Conservation (phyloP, 2,113 vertebrate genomes). For the Myrmophylax atrothorax region DNA sequence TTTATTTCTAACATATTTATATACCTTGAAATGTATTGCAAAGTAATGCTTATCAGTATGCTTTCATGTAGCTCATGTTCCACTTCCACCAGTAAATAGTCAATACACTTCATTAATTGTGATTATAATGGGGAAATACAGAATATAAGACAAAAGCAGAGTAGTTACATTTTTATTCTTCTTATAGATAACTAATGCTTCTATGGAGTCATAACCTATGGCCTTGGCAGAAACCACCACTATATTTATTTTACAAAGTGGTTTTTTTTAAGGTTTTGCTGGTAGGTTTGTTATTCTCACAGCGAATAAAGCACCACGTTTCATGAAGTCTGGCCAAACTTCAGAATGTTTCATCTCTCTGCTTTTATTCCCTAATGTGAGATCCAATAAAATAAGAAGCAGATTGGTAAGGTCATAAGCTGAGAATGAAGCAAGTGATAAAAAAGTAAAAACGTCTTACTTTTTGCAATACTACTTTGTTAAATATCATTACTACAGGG, state of each 20-base stretch:
- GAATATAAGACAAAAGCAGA: not conserved
- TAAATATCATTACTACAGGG: conserved; percentile 26
- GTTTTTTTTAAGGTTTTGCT: not conserved
- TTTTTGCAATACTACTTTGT: conserved; percentile 9
- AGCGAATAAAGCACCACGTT: conserved; percentile 17
- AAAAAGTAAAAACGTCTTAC: conserved; percentile 23
- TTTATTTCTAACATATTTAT: not conserved
- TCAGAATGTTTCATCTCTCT: not conserved
- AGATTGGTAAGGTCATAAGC: conserved; percentile 29
- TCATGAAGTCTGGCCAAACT: not conserved
- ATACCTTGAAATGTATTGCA: not conserved
- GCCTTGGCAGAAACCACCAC: not conserved
- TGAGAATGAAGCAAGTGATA: conserved; percentile 11
- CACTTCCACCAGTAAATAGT: not conserved
- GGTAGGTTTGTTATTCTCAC: not conserved
- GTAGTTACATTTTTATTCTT: not conserved
- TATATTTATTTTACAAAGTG: not conserved
- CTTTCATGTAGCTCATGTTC: not conserved
- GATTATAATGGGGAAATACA: not conserved
- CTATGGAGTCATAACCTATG: not conserved
- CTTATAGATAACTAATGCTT: not conserved
- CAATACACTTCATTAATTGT: not conserved
- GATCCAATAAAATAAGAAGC: not conserved
- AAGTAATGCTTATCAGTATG: not conserved
- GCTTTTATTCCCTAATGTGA: conserved; percentile 13